Conservation (phyloP, 2,797 vertebrate species). For the Parambassis ranga region DNA sequence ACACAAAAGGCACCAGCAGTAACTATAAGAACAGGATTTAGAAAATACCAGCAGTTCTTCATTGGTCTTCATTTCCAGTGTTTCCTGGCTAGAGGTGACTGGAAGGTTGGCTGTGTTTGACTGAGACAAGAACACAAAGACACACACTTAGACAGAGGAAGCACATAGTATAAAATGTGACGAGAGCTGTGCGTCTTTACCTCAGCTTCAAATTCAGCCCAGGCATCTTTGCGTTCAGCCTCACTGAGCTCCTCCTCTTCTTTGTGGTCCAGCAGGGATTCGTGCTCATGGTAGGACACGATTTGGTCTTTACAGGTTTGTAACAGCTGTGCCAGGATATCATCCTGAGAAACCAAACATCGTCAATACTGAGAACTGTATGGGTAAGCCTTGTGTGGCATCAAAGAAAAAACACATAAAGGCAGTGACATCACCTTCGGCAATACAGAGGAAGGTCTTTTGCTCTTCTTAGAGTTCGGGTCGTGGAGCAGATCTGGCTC, state of each 20-base stretch:
- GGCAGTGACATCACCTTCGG: slow-evolving; percentile 79
- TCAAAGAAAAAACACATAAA: neutral
- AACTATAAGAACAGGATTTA: neutral
- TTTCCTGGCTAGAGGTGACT: neutral
- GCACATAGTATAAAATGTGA: neutral
- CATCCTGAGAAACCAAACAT: slow-evolving; percentile 78
- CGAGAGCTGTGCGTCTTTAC: slow-evolving; percentile 73
- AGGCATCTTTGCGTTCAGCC: slow-evolving; percentile 92
- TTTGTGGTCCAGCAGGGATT: slow-evolving; percentile 95
- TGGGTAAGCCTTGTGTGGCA: too few species aligned
- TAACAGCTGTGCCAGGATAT: slow-evolving; percentile 84
- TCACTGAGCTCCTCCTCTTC: slow-evolving; percentile 95
- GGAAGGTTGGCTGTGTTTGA: slow-evolving; percentile 21
- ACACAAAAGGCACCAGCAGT: neutral
- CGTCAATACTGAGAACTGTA: neutral
- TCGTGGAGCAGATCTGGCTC: slow-evolving; percentile 91
- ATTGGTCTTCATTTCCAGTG: slow-evolving; percentile 46
- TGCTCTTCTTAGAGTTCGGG: slow-evolving; percentile 90
- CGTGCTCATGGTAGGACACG: slow-evolving; percentile 92
- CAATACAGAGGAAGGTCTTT: slow-evolving; percentile 81
- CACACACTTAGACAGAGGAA: neutral
- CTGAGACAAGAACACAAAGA: slow-evolving; percentile 13
- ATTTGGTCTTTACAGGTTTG: slow-evolving; percentile 88
- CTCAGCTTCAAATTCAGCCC: slow-evolving; percentile 95
- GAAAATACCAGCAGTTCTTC: slow-evolving; percentile 68